Conservation (phyloP, 1,140 invertebrate genomes). For the Rhopalosiphum maidis region DNA sequence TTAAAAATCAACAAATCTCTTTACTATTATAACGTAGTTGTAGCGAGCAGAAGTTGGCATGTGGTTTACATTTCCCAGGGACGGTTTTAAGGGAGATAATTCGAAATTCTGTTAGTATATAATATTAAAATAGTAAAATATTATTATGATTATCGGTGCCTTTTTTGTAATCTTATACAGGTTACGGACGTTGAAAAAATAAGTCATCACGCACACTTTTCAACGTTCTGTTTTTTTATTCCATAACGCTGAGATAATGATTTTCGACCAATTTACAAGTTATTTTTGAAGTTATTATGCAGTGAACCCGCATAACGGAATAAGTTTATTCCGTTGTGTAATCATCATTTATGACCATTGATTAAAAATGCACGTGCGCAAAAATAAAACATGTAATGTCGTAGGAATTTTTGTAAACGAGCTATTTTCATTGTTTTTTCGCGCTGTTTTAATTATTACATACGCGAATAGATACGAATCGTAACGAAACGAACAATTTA, state of each 20-base stretch:
- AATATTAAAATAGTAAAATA: neutral
- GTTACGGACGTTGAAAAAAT: neutral
- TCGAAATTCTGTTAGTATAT: neutral
- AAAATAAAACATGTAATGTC: neutral
- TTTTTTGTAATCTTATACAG: neutral
- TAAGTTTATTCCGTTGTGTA: neutral
- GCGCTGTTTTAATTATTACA: neutral
- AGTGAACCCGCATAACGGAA: neutral
- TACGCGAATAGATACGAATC: neutral
- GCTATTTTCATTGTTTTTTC: neutral
- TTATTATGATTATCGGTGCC: neutral
- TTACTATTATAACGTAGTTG: neutral
- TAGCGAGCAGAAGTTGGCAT: neutral
- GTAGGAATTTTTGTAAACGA: neutral
- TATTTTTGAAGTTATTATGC: neutral
- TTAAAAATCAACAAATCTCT: neutral
- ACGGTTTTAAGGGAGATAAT: neutral
- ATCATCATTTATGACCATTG: constrained; percentile 9
- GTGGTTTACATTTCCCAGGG: too few relatives aligned
- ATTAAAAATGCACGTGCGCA: neutral
- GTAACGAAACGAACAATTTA: neutral
- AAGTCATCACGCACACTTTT: neutral
- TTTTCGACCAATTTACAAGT: neutral
- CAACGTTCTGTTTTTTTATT: neutral
- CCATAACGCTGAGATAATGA: neutral